Percentiles rank a stretch among this genome's conserved stretches.
Evolutionary conservation across 2,888 invertebrate species (phyloP).

Genomic region (Harpalus rubripes): DNA sequence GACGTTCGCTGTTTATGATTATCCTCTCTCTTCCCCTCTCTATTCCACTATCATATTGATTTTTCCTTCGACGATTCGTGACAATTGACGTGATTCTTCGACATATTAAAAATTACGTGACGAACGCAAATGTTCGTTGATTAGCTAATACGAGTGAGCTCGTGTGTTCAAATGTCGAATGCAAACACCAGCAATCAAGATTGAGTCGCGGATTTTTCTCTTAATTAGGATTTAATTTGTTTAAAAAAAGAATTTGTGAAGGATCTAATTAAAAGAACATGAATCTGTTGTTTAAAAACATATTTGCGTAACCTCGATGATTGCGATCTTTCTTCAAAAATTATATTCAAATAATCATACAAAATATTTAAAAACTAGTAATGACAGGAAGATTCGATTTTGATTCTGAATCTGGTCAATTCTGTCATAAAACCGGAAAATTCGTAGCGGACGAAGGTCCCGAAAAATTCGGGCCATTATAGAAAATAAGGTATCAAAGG

Average conservation of each 20-base stretch:
- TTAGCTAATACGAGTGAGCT: neutral
- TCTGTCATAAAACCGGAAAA: too few relatives aligned
- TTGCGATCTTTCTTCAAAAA: too few relatives aligned
- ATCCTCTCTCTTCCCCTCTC: conserved; percentile 17
- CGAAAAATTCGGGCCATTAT: too few relatives aligned
- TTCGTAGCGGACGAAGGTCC: too few relatives aligned
- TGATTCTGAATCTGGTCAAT: too few relatives aligned
- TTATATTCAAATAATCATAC: too few relatives aligned
- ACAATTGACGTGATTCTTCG: conserved; percentile 24
- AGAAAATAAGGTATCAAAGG: too few relatives aligned
- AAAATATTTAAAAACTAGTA: too few relatives aligned
- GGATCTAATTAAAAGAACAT: too few relatives aligned
- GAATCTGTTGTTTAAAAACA: too few relatives aligned
- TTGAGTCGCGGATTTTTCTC: neutral
- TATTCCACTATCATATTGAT: conserved; percentile 52
- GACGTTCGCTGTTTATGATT: conserved; percentile 44
- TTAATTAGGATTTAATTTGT: conserved; percentile 40
- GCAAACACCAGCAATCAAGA: neutral
- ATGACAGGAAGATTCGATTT: too few relatives aligned
- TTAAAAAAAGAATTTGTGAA: neutral
- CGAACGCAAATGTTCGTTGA: conserved; percentile 15
- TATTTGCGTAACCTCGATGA: too few relatives aligned
- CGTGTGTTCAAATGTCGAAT: neutral
- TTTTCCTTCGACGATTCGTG: neutral
- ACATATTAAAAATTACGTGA: conserved; percentile 48